Evolutionary conservation across 2,888 invertebrate genomes (phyloP), one percentile per base, ranked within the genome.

Genomic region (Colostygia pectinataria): DNA sequence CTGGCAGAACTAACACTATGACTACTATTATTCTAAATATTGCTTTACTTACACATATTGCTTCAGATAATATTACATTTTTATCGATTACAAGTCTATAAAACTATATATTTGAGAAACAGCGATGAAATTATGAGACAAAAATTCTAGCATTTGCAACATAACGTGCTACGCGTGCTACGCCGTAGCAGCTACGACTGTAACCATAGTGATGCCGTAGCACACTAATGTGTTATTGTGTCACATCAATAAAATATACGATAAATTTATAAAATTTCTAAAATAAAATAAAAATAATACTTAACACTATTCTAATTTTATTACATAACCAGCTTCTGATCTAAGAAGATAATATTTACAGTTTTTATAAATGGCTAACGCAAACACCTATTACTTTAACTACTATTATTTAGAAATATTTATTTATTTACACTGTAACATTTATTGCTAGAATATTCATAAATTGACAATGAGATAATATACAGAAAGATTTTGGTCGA

Each of bases 401-500:
- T n/a, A n/a, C n/a, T n/a, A n/a, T n/a, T n/a, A n/a, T n/a, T n/a
- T n/a, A n/a, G 12, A 53, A 44, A 8, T 10, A 33, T 20, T 33
- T 31, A 42, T 44, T 47, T 71, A 73, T 71, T 60, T 70, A 73
- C 68, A 72, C 53, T 41, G 9, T 5, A 12, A 13, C 7, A 15
- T 52, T 53, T 55, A 57, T 48, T 4, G 53, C 47, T 59, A 58
- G 20, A 31, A 41, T 53, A 40, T 48, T 37, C 18, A 31, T 42
- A 37, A 8, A 38, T 37, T 39, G 13, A 37, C 33, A 41, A 33
- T 40, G 52, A 56, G 68, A 65, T 66, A 50, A 66, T 67, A 69
- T 77, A 77, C 69, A 83, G 78, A 82, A 74, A 71, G 71, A 65
- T 66, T 62, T 80, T 84, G 80, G 80, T 86, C 83, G 59, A 84